These are phyloP conservation scores for Channa argus DNA, from an alignment of 2,113 vertebrate genomes.

Conservation along the genomic window DNA sequence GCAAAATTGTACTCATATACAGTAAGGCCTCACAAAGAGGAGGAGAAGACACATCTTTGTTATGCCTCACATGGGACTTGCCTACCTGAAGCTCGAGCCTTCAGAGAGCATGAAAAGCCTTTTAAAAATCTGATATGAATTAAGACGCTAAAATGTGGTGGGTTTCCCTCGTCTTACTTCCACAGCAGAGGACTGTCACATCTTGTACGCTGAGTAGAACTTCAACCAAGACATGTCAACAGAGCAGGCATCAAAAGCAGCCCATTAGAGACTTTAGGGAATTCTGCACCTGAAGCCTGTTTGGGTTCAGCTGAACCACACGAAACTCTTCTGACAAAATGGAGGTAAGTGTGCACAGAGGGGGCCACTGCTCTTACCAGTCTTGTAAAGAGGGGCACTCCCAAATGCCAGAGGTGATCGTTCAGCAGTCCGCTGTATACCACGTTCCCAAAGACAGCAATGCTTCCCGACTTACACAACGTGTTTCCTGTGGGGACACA, in stretches of 20 bases:
- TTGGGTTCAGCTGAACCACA: slow-evolving; percentile 21
- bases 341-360: slow-evolving; percentile 56
- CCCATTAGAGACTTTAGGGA: slow-evolving; percentile 47
- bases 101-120: slow-evolving; percentile 18
- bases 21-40: background rate
- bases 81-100: slow-evolving; percentile 7
- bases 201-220: slow-evolving; percentile 20
- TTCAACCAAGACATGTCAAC: slow-evolving; percentile 59
- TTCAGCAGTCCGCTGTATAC: slow-evolving; percentile 79
- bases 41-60: slow-evolving; percentile 9
- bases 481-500: slow-evolving; percentile 76
- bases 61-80: slow-evolving; percentile 36
- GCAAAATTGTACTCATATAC: background rate
- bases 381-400: slow-evolving; percentile 83
- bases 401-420: slow-evolving; percentile 82
- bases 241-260: slow-evolving; percentile 40
- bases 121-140: slow-evolving; percentile 28
- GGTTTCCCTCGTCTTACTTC: slow-evolving; percentile 22
- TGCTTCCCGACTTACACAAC: slow-evolving; percentile 82
- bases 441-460: slow-evolving; percentile 83
- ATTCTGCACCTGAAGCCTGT: slow-evolving; percentile 48
- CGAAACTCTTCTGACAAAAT: slow-evolving; percentile 42
- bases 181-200: slow-evolving; percentile 45
- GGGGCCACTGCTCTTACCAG: slow-evolving; percentile 74
- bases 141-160: background rate